Evolutionary conservation across 1,140 invertebrate genomes (phyloP), one percentile per base, ranked within the genome.

Genomic region (Lucilia cuprina): DNA sequence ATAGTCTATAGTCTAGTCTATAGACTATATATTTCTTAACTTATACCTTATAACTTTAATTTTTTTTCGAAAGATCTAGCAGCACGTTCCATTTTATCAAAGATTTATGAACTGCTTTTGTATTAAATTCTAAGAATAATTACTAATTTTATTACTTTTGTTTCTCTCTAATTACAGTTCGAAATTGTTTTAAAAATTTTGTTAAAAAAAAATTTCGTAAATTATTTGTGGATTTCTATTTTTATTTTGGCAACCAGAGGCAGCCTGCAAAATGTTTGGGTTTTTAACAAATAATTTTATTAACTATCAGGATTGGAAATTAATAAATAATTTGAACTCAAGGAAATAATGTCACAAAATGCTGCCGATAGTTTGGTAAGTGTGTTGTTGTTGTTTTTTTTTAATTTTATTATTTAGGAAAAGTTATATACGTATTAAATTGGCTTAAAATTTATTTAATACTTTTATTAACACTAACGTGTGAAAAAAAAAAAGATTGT

Each of bases 341-440:
- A 74, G 83, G 85, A 35, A 86, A 90, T 90, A 90, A 90, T 90
- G 89, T 89, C 86, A 87, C 89, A 90, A 90, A 90, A 89, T 90
- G 89, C 88, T 88, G 89, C 89, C 86, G 89, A 90, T 85, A 90
- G 89, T 89, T 87, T 90, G 89, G 89, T 90, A 86, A 90, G 89
- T 90, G 87, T 47, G 75, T 25, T 14, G 17, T 41, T 34, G 30
- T 41, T 2, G 5, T 30, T 17, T 14, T 17, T 60, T 60, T 60
- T 60, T 60, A 41, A 41, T 41, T 41, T 41, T 41, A 41, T 41
- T 8, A 41, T 41, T 10, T 3, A 41, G 13, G 17, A 55, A 55
- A 14, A 55, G 7, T 70, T 25, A n/a, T 8, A 65, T 65, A 65
- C 5, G 9, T 65, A 10, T 70, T 70, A 70, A 70, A 70, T 70